Base-by-base conservation (phyloP, 1,140 invertebrate species). In the Drosophila suzukii region DNA sequence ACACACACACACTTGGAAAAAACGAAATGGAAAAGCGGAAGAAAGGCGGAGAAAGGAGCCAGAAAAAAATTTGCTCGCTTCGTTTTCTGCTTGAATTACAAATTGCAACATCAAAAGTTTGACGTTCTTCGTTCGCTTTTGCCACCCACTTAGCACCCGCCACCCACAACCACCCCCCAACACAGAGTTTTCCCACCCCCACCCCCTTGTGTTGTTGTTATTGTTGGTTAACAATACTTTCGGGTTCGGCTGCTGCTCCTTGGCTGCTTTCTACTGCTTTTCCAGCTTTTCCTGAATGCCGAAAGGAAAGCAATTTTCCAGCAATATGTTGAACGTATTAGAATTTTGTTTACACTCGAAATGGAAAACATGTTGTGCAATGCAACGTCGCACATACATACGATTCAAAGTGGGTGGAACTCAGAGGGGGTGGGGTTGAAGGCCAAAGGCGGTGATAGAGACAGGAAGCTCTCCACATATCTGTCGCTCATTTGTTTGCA, bases 101-200 rank as follows among this genome's bases (percentile, higher is more conserved):
- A 91, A 89, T 91, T 91, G 89, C 89, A 89, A 91, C 83, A 89
- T 91, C 89, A 90, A 90, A 90, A 90, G 86, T 90, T 90, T 90
- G 82, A 90, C 86, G 85, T 88, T 89, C 80, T 89, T 75, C 76
- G 67, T 83, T 83, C 76, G 53, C 75, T 72, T 77, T 72, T 43
- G 34, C 59, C 55, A 58, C 43, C 50, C 44, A 15, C 5, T 27
- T 17, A 30, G 39, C 39, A 32, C 56, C 27, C 12, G 15, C 32
- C n/a, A 54, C n/a, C 27, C 32, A 44, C 20, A 43, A 34, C 38
- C 15, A 36, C 11, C 43, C 20, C 20, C 27, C 12, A 8, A 2
- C 47, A 17, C 20, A 12, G 17, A 11, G 32, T 30, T 39, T 70
- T 56, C 24, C 24, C 39, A 53, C 34, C 50, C 44, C 41, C 34